phyloP scores from a whole-genome alignment of 2,888 invertebrate species.

The Hirtodrosophila cameraria region DNA sequence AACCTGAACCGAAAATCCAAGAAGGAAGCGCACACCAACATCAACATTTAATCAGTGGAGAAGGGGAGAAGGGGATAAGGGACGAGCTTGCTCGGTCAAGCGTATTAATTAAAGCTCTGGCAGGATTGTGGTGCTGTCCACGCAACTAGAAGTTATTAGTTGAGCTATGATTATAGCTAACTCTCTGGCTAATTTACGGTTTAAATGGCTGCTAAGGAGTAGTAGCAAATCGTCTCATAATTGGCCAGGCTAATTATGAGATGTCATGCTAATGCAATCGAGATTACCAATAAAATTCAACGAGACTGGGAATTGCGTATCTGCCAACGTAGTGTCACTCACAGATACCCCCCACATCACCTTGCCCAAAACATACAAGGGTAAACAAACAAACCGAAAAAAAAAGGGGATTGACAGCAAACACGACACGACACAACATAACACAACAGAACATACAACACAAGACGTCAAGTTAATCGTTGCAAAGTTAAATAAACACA shows the following conservation, averaged over 20 bases:
- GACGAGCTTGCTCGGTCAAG: slow-evolving; percentile 45
- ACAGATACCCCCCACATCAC: slow-evolving; percentile 18
- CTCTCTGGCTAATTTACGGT: slow-evolving; percentile 65
- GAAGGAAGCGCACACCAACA: slow-evolving; percentile 31
- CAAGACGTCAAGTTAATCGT: slow-evolving; percentile 66
- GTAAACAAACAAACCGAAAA: slow-evolving; percentile 1
- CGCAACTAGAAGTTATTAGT: slow-evolving; percentile 75
- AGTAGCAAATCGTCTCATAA: slow-evolving; percentile 64
- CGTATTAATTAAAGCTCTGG: slow-evolving; percentile 70
- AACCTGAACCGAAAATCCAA: slow-evolving; percentile 31
- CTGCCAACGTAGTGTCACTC: slow-evolving; percentile 5
- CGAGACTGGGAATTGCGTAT: not conserved
- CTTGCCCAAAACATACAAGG: slow-evolving; percentile 17
- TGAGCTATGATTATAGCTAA: slow-evolving; percentile 34
- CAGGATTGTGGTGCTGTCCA: slow-evolving; percentile 58
- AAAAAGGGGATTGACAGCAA: slow-evolving; percentile 19
- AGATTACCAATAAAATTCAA: slow-evolving; percentile 4
- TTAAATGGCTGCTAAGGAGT: slow-evolving; percentile 57
- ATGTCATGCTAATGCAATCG: not conserved
- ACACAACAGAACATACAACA: slow-evolving; percentile 20
- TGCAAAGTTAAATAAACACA: slow-evolving; percentile 80
- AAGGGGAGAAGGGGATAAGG: not conserved
- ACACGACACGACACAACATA: slow-evolving; percentile 37
- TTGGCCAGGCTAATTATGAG: slow-evolving; percentile 50
- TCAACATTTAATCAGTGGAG: slow-evolving; percentile 48